Evolutionary conservation across 2,888 invertebrate species (phyloP), one percentile per base, ranked within the genome.

Genomic region (Phortica okadai): DNA sequence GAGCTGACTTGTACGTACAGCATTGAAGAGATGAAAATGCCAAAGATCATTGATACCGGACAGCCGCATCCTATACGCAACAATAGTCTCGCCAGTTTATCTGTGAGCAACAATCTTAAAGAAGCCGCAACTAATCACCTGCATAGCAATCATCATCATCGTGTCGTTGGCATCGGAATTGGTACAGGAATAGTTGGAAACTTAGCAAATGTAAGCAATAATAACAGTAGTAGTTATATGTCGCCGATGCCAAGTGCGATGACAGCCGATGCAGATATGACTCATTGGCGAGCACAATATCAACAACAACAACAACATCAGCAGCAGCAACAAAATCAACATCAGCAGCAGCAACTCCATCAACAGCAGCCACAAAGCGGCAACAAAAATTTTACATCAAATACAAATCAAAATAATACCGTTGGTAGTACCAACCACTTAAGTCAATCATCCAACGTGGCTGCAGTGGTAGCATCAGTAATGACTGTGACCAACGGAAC

Each of bases 41-140:
- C 93, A 86, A 93, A 93, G 90, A 91, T 91, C 76, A 92, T 93
- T 86, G 93, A 93, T 81, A 93, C 92, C 54, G 93, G 93, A 73
- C 93, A 93, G 86, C 92, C 92, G 81, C 92, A 92, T 89, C 91
- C 92, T 77, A 91, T 93, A 84, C 92, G 92, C 82, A 80, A 78
- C 21, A 78, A 75, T 7, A 86, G 76, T 41, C 74, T 83, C 1
- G 76, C 80, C 44, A 83, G 80, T 74, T 78, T 85, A 73, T 78
- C 87, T 7, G 79, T 78, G 33, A 82, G 81, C 79, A 83, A 78
- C 76, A 76, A 78, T 66, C 67, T 83, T 1, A 88, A 87, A 70
- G 88, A 89, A 42, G 50, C 58, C 7, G 62, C 74, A 64, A 73
- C 72, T 69, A 85, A 80, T 74, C 76, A 80, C 33, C 79, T 79